A percentile compares a stretch with the other conserved stretches of the same genome.
These are phyloP conservation scores for Esox niger DNA, from an alignment of 2,113 vertebrate species.

Conservation along the genomic window DNA sequence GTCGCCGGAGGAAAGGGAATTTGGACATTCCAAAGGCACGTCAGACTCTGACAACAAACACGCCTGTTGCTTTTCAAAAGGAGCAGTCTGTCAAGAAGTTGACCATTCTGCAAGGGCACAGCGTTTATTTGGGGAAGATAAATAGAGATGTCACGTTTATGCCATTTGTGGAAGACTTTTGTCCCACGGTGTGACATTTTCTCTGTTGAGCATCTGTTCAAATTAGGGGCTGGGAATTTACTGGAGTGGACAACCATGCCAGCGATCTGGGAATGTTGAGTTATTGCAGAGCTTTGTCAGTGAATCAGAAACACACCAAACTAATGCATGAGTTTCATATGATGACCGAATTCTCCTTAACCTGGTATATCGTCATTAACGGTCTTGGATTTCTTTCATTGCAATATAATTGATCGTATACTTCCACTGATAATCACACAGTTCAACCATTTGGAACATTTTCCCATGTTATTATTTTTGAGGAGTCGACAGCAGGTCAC, in stretches of 20 bases:
- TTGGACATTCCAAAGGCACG: constrained; percentile 41
- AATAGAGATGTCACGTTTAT: constrained; percentile 15
- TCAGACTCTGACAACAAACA: constrained; percentile 41
- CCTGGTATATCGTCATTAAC: not conserved
- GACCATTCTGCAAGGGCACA: not conserved
- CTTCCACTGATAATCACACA: not conserved
- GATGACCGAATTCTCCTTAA: not conserved
- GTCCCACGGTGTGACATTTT: constrained; percentile 17
- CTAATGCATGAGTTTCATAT: not conserved
- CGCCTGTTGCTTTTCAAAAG: not conserved
- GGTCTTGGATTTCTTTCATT: not conserved
- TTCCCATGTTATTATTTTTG: not conserved
- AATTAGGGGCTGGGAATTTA: constrained; percentile 4
- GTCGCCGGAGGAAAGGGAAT: not conserved
- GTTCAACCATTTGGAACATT: not conserved
- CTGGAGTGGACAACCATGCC: not conserved
- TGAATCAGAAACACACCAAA: not conserved
- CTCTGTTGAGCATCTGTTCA: constrained; percentile 6
- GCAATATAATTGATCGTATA: not conserved
- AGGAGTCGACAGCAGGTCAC: not conserved
- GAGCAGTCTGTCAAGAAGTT: not conserved
- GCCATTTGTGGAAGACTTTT: not conserved
- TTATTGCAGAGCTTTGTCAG: not conserved
- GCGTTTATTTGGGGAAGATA: constrained; percentile 18
- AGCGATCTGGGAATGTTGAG: not conserved